These are phyloP conservation scores for Limnephilus lunatus DNA, from an alignment of 2,888 invertebrate species.

Conservation along the genomic window DNA sequence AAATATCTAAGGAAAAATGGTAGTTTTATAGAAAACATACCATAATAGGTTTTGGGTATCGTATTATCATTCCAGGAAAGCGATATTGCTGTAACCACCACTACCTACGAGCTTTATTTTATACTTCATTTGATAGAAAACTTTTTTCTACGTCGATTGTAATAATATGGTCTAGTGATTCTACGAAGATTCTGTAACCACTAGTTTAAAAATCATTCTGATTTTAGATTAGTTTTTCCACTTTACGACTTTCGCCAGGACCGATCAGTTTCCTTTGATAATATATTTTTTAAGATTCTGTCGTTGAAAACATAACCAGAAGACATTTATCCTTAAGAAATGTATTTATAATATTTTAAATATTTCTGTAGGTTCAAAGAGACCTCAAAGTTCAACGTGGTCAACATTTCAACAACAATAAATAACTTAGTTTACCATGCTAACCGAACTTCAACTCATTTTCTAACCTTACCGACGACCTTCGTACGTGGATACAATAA, in stretches of 20 bases:
- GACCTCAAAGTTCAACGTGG: background rate
- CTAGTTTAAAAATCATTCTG: background rate
- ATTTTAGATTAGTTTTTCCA: background rate
- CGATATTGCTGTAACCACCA: background rate
- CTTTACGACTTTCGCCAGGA: too few species aligned
- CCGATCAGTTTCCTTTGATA: background rate
- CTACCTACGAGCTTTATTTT: background rate
- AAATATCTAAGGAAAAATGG: background rate
- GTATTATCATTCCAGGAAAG: background rate
- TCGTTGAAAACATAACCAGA: background rate
- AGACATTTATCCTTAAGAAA: background rate
- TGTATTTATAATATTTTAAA: too few species aligned
- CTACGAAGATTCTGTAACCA: background rate
- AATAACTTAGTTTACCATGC: background rate
- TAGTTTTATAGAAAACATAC: background rate
- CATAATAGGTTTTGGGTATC: background rate
- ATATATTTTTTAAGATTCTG: background rate
- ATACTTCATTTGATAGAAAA: background rate
- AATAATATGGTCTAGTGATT: background rate
- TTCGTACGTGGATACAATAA: background rate
- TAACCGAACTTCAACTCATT: background rate
- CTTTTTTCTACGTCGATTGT: background rate
- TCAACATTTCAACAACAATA: background rate
- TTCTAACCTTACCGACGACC: background rate
- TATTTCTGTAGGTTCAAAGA: too few species aligned